Conservation (phyloP, 2,888 invertebrate genomes). For the Conomelus anceps region DNA sequence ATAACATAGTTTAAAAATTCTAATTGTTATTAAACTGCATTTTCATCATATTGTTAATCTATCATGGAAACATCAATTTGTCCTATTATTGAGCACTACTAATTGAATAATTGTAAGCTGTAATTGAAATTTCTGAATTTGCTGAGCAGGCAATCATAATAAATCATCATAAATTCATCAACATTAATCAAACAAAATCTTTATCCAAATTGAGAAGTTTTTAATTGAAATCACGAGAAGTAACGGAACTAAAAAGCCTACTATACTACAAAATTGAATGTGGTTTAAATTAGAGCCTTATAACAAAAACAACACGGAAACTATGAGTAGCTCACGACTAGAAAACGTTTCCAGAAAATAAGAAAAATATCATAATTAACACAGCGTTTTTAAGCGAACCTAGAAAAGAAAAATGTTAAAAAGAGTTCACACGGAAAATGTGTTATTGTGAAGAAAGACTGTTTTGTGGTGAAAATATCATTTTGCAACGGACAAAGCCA, state of each 20-base stretch:
- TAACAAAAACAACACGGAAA: background rate
- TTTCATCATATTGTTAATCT: no score
- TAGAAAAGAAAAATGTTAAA: background rate
- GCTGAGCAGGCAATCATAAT: background rate
- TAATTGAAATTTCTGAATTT: no score
- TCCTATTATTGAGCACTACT: no score
- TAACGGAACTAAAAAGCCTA: background rate
- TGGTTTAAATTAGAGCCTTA: no score
- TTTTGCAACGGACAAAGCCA: background rate
- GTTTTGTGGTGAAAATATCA: background rate
- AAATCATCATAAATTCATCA: background rate
- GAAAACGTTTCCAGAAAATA: background rate
- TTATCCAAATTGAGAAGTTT: background rate
- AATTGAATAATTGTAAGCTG: no score
- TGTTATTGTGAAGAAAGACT: background rate
- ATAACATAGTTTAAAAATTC: no score
- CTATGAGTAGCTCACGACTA: background rate
- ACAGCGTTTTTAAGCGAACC: background rate
- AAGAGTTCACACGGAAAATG: background rate
- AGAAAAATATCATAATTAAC: background rate
- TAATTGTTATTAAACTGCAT: no score
- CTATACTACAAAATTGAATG: background rate
- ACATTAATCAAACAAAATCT: background rate
- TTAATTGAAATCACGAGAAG: background rate
- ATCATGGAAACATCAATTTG: no score